Conservation (phyloP, 2,888 invertebrate genomes). For the Microctonus aethiopoides region DNA sequence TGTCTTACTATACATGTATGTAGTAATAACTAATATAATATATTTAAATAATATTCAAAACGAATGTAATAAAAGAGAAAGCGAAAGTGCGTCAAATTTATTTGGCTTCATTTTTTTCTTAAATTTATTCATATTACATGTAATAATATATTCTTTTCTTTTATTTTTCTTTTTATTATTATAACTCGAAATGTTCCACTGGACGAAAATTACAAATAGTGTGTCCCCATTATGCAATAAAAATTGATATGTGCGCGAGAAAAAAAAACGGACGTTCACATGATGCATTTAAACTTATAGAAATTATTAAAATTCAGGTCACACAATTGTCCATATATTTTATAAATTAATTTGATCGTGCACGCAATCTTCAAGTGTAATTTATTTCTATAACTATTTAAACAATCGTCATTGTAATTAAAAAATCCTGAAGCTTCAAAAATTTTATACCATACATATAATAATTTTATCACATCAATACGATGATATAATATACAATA, state of each 20-base stretch:
- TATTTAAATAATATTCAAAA: slow-evolving; percentile 54
- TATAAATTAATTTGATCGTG: background rate
- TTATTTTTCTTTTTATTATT: no score
- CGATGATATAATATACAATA: background rate
- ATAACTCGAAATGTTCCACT: no score
- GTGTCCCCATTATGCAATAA: no score
- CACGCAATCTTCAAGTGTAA: background rate
- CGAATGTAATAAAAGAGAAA: slow-evolving; percentile 57
- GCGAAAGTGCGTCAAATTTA: slow-evolving; percentile 38
- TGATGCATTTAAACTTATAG: slow-evolving; percentile 2
- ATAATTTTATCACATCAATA: background rate
- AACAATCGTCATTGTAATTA: background rate
- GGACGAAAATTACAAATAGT: no score
- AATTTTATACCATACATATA: no score
- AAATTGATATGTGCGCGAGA: no score
- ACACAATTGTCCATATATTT: no score
- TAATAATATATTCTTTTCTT: no score
- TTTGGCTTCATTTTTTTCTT: background rate
- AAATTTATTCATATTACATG: no score
- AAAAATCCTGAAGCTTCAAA: background rate
- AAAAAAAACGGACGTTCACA: background rate
- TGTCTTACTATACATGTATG: slow-evolving; percentile 56
- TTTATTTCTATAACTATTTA: background rate
- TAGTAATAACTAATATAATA: slow-evolving; percentile 60
- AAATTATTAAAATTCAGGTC: background rate